Conservation (phyloP, 2,888 invertebrate genomes). For the Rhamnusium bicolor region DNA sequence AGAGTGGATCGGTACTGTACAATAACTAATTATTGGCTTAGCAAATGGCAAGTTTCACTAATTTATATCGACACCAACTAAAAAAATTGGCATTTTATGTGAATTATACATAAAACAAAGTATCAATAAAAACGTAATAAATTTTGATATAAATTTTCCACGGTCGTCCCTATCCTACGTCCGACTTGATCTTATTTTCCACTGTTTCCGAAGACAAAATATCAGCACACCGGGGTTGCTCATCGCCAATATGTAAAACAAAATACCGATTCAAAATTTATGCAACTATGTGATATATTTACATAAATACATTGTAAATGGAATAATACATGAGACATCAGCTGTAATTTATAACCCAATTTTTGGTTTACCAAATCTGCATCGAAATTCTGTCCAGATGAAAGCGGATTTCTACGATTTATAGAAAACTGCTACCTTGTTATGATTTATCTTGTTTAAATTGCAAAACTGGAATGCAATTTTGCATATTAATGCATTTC, state of each 20-base stretch:
- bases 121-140: neutral
- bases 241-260: constrained; percentile 46
- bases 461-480: neutral
- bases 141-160: neutral
- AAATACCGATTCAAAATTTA: constrained; percentile 49
- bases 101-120: neutral
- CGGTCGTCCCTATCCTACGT: neutral
- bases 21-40: too few species aligned
- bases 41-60: too few species aligned
- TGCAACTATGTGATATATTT: constrained; percentile 55
- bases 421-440: neutral
- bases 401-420: neutral
- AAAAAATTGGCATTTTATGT: neutral
- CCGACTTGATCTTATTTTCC: neutral
- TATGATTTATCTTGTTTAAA: neutral
- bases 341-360: constrained; percentile 59
- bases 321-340: constrained; percentile 57
- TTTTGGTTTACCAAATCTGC: constrained; percentile 48
- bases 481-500: neutral
- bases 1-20: too few species aligned
- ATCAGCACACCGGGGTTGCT: neutral
- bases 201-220: neutral
- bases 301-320: constrained; percentile 59
- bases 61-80: too few species aligned
- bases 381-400: constrained; percentile 42